Percentiles rank a stretch among this genome's conserved stretches.
Evolutionary conservation across 1,140 invertebrate species (phyloP).

Genomic region (Lycorma delicatula): DNA sequence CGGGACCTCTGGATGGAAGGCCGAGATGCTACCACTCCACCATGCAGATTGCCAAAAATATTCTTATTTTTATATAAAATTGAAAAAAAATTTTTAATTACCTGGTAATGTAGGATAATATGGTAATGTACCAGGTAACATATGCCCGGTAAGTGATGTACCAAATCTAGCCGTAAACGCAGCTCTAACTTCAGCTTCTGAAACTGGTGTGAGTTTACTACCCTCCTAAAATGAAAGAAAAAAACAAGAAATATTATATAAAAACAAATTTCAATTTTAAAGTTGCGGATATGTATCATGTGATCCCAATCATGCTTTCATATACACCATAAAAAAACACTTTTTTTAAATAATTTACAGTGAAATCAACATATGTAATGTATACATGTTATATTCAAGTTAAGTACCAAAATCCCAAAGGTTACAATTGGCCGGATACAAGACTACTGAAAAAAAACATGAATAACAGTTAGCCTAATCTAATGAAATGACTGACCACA

Average conservation of each 20-base stretch:
- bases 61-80: not conserved
- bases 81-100: constrained; percentile 8
- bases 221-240: constrained; percentile 19
- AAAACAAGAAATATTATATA: not conserved
- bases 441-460: no score
- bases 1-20: no score
- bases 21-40: no score
- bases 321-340: no score
- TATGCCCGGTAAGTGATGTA: constrained; percentile 60
- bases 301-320: constrained; percentile 9
- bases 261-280: not conserved
- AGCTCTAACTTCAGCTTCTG: constrained; percentile 70
- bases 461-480: no score
- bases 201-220: constrained; percentile 45
- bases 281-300: not conserved
- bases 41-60: not conserved
- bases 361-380: no score
- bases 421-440: no score
- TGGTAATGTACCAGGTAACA: constrained; percentile 61
- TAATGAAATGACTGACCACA: no score
- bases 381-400: no score
- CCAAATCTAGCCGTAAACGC: constrained; percentile 61
- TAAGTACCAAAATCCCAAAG: no score
- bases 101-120: constrained; percentile 65
- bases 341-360: not conserved